phyloP scores from a whole-genome alignment of 2,888 invertebrate species.

The Perizoma affinitatum region DNA sequence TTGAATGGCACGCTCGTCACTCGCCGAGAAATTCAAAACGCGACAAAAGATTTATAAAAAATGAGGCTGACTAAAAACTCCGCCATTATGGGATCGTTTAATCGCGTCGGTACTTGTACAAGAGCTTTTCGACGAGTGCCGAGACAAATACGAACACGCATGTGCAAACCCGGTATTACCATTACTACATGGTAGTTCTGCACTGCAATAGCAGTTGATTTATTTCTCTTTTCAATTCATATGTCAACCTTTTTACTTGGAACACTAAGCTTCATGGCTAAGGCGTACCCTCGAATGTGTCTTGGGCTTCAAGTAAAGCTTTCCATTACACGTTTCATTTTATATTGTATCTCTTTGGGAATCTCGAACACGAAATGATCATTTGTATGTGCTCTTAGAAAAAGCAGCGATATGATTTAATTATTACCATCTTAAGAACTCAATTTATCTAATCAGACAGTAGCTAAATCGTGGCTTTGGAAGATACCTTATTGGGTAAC shows the following conservation, averaged over 20 bases:
- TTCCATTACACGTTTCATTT: slow-evolving; percentile 32
- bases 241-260: slow-evolving; percentile 32
- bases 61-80: too few species aligned
- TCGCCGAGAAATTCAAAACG: too few species aligned
- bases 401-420: slow-evolving; percentile 24
- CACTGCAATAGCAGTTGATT: slow-evolving; percentile 10
- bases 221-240: slow-evolving; percentile 23
- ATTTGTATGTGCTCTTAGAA: slow-evolving; percentile 22
- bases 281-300: slow-evolving; percentile 14
- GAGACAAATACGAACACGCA: too few species aligned
- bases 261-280: slow-evolving; percentile 20
- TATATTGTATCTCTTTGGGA: slow-evolving; percentile 27
- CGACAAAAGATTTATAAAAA: too few species aligned
- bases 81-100: too few species aligned
- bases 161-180: neutral
- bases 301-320: slow-evolving; percentile 12
- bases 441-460: too few species aligned
- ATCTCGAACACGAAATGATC: slow-evolving; percentile 26
- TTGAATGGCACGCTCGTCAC: too few species aligned
- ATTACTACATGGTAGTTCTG: neutral
- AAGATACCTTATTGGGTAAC: neutral
- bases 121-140: too few species aligned
- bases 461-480: too few species aligned
- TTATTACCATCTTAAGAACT: slow-evolving; percentile 10
- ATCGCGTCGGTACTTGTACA: too few species aligned